Base-by-base conservation (phyloP, 23 tunicate species). In the Trididemnum miniatum region DNA sequence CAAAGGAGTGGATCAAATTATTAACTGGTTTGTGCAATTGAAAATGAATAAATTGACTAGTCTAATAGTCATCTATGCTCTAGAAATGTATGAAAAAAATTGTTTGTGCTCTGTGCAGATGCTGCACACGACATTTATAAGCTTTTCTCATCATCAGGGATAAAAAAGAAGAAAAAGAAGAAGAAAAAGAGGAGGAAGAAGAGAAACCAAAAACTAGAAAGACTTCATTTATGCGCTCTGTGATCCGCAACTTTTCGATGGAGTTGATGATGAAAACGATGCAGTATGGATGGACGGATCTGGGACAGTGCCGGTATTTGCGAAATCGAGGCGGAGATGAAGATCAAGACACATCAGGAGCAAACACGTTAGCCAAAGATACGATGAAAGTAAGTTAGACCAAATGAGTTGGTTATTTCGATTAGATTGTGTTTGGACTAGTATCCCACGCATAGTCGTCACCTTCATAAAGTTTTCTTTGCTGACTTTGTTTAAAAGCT, bases 191-290 rank as follows among this genome's bases (percentile, higher is more conserved):
- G 50, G 87, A 81, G 59, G 90, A 85, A 77, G 87, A 82, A 38
- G 78, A 86, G 81, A 91, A 91, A 62, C 96, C 96, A 67, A 32
- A 64, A 37, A 78, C 81, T 40, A 79, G 97, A 3, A 91, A 86
- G 78, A 91, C 97, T 12, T 86, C 97, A 2, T 91, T 91, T 77
- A 91, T 91, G 97, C 81, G 97, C 34, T 91, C 97, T 50, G 90
- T 91, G 20, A 30, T 91, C 1, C 87, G 97, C 4, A 91, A 91
- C 71, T 91, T 91, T 57, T 91, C 97, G 28, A 91, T 91, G 97
- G 97, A 91, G 38, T 82, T 91, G n/a, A 91, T 91, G 97, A 91
- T 91, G 97, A 91, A 91, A 38, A 91, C 97, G 34, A 82, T 91
- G 86, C 97, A 91, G 72, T 85, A 91, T 44, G 97, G 97, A 39